phyloP scores from a whole-genome alignment of 2,113 vertebrate species.

The Gila orcuttii region DNA sequence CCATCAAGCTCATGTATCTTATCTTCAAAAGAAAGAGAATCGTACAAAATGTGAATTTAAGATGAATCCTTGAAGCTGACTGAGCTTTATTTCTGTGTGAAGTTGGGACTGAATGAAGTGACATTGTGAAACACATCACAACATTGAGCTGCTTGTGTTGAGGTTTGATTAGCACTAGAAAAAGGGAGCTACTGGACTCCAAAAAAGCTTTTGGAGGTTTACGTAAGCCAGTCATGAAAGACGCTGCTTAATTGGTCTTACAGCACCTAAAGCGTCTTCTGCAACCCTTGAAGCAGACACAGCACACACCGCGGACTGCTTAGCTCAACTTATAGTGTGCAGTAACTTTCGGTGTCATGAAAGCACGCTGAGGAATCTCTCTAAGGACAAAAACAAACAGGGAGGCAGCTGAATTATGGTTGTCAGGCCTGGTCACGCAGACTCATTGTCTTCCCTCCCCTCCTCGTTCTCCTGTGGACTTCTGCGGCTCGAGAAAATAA shows the following conservation, averaged over 20 bases:
- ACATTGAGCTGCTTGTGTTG: conserved; percentile 40
- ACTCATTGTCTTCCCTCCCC: conserved; percentile 4
- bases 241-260: conserved; percentile 61
- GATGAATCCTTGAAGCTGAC: conserved; percentile 5
- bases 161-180: conserved; percentile 28
- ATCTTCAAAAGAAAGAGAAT: conserved; percentile 20
- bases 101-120: conserved; percentile 29
- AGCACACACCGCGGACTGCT: conserved; percentile 40
- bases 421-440: conserved; percentile 30
- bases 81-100: conserved; percentile 26
- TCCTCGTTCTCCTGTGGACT: conserved; percentile 16
- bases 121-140: conserved; percentile 41
- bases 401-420: conserved; percentile 54
- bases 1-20: conserved; percentile 38
- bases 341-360: conserved; percentile 44
- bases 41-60: conserved; percentile 19
- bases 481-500: conserved; percentile 18
- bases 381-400: conserved; percentile 57
- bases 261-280: conserved; percentile 50
- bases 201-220: conserved; percentile 14
- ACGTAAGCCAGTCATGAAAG: conserved; percentile 61
- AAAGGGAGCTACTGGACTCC: conserved; percentile 13
- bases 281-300: conserved; percentile 64
- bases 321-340: background rate
- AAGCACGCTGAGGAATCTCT: conserved; percentile 45